Percentiles rank a stretch among this genome's conserved stretches.
Evolutionary conservation across 37 sponge, comb jelly and placozoan species (phyloP).

Genomic region (Cliona cf. orientalis): DNA sequence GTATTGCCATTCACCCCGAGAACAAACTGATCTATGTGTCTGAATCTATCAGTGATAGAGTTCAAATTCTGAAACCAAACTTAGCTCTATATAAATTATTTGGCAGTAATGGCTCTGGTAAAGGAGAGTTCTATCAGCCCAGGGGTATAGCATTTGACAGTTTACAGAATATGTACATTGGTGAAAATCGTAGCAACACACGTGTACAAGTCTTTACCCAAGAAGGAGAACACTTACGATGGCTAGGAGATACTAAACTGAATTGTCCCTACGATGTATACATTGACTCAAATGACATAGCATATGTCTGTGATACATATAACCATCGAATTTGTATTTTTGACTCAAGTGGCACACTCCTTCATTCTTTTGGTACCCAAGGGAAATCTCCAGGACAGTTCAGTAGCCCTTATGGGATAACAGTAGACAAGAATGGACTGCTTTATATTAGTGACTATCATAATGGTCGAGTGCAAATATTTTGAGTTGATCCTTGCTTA

Average conservation of each 20-base stretch:
- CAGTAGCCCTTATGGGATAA: no score
- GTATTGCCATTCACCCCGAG: not conserved
- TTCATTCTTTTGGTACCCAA: no score
- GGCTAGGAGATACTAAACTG: not conserved
- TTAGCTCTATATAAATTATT: not conserved
- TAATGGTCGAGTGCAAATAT: no score
- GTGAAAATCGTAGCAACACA: no score
- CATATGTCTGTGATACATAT: not conserved
- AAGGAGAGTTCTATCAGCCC: no score
- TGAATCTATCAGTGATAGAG: not conserved
- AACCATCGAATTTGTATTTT: not conserved
- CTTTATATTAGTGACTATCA: no score
- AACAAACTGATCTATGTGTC: not conserved
- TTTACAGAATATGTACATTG: not conserved
- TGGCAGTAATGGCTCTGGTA: no score
- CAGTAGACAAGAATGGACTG: no score
- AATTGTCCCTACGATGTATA: not conserved
- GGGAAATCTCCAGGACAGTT: no score
- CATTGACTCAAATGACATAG: not conserved
- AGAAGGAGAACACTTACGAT: not conserved
- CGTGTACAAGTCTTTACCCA: not conserved
- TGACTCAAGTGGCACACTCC: no score
- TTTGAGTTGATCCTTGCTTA: no score
- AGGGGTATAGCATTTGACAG: not conserved
- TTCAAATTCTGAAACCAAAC: not conserved